Evolutionary conservation across 2,113 vertebrate genomes (phyloP).

Genomic region (Caranx ignobilis): DNA sequence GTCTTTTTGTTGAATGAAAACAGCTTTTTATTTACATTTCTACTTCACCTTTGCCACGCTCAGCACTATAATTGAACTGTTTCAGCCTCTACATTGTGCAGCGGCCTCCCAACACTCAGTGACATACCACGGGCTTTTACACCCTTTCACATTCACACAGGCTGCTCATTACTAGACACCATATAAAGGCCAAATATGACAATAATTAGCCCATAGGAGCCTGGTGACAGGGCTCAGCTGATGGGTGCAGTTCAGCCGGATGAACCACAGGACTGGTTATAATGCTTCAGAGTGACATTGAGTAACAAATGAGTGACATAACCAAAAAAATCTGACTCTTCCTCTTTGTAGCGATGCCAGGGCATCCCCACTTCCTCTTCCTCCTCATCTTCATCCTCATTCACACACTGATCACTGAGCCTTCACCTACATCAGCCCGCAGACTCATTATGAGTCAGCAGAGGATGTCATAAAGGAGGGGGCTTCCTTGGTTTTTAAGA

Average conservation of each 20-base stretch:
- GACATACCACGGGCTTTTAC: slow-evolving; percentile 1
- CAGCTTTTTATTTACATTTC: too few species aligned
- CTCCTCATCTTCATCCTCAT: background rate
- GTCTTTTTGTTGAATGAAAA: too few species aligned
- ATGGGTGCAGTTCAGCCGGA: background rate
- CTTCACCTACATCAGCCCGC: background rate
- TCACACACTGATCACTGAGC: background rate
- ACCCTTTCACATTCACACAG: background rate
- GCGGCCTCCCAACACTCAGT: background rate
- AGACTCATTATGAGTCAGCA: slow-evolving; percentile 46
- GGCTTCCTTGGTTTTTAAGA: background rate
- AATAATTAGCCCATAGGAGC: slow-evolving; percentile 13
- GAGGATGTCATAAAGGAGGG: background rate
- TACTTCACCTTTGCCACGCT: background rate
- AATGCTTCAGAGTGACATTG: background rate
- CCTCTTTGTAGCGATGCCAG: background rate
- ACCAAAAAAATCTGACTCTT: background rate
- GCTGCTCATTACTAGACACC: slow-evolving; percentile 19
- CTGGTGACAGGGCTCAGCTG: background rate
- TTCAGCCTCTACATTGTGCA: background rate
- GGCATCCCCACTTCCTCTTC: background rate
- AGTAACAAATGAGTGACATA: background rate
- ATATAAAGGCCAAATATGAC: slow-evolving; percentile 31
- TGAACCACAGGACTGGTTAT: background rate
- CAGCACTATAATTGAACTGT: too few species aligned